A percentile compares a stretch with the other conserved stretches of the same genome.
These are phyloP conservation scores for Halesus radiatus DNA, from an alignment of 1,140 invertebrate genomes.

Conservation along the genomic window DNA sequence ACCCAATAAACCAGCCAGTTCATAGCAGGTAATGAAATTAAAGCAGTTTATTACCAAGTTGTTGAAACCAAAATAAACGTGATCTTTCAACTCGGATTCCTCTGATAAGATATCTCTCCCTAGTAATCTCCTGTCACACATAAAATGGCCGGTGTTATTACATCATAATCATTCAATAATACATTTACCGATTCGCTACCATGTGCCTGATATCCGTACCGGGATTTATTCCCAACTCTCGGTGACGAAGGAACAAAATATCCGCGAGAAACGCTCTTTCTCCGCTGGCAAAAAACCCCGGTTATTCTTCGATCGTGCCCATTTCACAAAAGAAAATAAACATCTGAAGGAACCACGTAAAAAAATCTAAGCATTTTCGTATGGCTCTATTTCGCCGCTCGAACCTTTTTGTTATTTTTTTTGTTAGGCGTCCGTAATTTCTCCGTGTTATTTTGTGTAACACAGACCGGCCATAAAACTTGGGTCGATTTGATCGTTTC, in stretches of 20 bases:
- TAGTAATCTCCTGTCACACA: conserved; percentile 20
- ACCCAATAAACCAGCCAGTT: no score
- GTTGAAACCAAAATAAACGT: conserved; percentile 16
- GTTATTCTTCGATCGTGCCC: conserved; percentile 1
- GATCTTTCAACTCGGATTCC: conserved; percentile 17
- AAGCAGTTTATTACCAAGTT: neutral
- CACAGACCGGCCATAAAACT: conserved; percentile 35
- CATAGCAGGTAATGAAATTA: no score
- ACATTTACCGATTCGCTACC: conserved; percentile 22
- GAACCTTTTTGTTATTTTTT: neutral
- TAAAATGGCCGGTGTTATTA: conserved; percentile 31
- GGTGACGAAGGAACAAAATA: neutral
- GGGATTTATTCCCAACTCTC: conserved; percentile 14
- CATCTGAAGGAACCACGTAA: neutral
- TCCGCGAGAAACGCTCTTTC: conserved; percentile 35
- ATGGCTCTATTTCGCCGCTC: neutral
- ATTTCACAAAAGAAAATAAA: neutral
- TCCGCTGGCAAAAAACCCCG: conserved; percentile 44
- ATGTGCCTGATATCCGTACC: conserved; percentile 13
- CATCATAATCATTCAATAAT: conserved; percentile 38
- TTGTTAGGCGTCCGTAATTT: neutral
- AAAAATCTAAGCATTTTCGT: conserved; percentile 3
- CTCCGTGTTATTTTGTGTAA: neutral
- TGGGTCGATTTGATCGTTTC: conserved; percentile 46
- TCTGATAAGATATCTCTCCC: conserved; percentile 31